Conservation (phyloP, 2,797 vertebrate species). For the Glyptemys insculpta region DNA sequence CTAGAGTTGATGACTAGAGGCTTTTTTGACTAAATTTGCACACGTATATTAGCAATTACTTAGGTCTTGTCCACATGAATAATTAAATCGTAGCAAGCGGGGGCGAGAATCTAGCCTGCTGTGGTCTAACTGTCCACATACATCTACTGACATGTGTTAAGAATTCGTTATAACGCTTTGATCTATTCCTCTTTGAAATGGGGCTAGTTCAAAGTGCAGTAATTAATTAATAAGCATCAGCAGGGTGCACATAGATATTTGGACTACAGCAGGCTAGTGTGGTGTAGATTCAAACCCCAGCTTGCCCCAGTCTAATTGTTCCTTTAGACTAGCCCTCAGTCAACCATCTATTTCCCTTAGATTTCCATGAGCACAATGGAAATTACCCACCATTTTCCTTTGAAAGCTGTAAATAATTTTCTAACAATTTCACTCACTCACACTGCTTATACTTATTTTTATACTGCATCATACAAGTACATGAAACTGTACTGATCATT, state of each 20-base stretch:
- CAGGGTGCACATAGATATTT: neutral
- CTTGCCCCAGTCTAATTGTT: neutral
- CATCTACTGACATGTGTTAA: neutral
- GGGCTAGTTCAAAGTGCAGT: neutral
- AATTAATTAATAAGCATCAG: neutral
- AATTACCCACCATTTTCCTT: neutral
- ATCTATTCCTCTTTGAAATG: neutral
- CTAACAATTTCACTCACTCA: neutral
- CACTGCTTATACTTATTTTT: neutral
- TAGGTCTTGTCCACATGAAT: neutral
- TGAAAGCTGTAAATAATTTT: neutral
- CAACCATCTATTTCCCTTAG: neutral
- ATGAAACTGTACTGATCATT: neutral
- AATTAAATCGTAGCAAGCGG: neutral
- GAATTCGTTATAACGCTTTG: neutral
- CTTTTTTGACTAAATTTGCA: neutral
- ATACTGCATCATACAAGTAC: neutral
- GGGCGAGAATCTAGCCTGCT: neutral
- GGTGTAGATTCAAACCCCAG: neutral
- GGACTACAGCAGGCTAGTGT: neutral
- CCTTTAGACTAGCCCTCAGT: neutral
- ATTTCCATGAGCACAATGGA: neutral
- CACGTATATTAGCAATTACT: neutral
- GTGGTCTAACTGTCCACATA: neutral
- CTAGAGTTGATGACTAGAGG: neutral